Evolutionary conservation across 2,888 invertebrate species (phyloP).

Genomic region (Erebia aethiops): DNA sequence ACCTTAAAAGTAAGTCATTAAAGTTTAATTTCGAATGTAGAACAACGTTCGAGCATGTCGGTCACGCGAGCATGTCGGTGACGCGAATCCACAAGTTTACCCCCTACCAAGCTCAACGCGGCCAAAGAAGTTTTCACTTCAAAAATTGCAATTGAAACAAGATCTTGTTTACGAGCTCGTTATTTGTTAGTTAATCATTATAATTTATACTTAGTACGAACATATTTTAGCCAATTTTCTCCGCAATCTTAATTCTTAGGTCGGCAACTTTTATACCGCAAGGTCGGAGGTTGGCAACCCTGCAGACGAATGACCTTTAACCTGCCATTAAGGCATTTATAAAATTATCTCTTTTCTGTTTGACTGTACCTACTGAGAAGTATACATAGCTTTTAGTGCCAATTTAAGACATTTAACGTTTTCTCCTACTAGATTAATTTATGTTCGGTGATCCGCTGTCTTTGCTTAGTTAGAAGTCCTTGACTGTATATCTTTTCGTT

Average conservation of each 20-base stretch:
- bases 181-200: not conserved
- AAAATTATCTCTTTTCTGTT: not conserved
- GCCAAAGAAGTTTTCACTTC: no score
- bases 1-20: no score
- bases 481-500: no score
- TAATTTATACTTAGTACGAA: not conserved
- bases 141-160: not conserved
- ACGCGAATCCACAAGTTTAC: no score
- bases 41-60: no score
- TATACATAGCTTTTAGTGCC: not conserved
- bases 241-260: not conserved
- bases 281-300: conserved; percentile 18
- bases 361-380: not conserved
- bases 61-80: no score
- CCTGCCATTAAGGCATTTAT: not conserved
- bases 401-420: no score
- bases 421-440: no score
- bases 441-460: no score
- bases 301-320: conserved; percentile 5
- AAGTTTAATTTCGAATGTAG: no score
- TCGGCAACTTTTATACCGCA: conserved; percentile 7
- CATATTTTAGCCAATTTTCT: not conserved
- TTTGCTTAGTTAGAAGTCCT: no score
- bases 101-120: no score
- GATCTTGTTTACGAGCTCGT: not conserved